Percentiles rank a stretch among this genome's conserved stretches.
Conservation (phyloP, 2,888 invertebrate species). For the Sinodicranocentrus sp. region DNA sequence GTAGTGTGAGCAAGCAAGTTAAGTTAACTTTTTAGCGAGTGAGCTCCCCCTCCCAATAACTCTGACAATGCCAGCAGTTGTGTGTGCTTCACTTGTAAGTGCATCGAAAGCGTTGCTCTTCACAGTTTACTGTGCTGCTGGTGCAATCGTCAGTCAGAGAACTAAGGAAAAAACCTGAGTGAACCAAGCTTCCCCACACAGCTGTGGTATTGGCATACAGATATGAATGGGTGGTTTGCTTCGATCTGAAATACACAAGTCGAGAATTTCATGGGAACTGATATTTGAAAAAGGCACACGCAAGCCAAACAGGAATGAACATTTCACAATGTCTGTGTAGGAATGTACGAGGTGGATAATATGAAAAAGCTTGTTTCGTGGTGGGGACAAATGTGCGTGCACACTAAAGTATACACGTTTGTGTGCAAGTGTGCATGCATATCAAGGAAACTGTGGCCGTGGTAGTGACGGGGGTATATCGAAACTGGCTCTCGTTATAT, state of each 20-base stretch:
- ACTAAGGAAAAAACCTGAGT: conserved; percentile 17
- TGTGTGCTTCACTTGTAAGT: no score
- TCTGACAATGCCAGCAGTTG: no score
- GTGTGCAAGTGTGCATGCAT: not conserved
- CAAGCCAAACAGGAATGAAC: no score
- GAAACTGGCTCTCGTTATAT: no score
- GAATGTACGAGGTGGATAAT: no score
- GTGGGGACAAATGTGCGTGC: no score
- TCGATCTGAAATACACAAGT: not conserved
- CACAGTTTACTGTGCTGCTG: no score
- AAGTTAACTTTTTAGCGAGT: conserved; percentile 12
- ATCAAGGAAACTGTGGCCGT: not conserved
- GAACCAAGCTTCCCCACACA: conserved; percentile 38
- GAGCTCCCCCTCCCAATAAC: no score
- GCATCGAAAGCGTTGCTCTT: conserved; percentile 6
- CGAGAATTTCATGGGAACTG: conserved; percentile 16
- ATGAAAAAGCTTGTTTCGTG: no score
- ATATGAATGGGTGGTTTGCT: conserved; percentile 47
- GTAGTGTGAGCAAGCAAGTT: not conserved
- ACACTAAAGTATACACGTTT: not conserved
- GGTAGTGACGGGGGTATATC: not conserved
- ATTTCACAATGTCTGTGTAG: no score
- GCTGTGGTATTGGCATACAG: conserved; percentile 51
- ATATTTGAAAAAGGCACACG: no score
- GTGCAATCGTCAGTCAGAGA: not conserved